phyloP scores from a whole-genome alignment of 1,140 invertebrate genomes.

The Centruroides sculpturatus region DNA sequence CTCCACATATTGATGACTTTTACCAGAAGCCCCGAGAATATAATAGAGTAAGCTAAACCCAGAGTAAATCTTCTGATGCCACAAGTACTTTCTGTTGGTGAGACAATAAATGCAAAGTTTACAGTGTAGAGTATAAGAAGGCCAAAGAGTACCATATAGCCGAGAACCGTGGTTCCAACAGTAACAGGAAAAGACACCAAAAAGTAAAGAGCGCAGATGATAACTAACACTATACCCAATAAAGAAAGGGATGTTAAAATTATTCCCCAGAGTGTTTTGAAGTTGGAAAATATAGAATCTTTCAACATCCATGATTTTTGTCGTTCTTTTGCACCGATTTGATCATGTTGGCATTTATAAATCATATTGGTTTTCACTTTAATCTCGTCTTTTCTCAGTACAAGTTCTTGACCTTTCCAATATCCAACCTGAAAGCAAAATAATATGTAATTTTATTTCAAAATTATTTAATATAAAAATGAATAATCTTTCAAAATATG shows the following conservation, averaged over 20 bases:
- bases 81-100: conserved; percentile 31
- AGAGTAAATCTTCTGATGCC: conserved; percentile 31
- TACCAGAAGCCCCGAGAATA: conserved; percentile 33
- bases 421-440: neutral
- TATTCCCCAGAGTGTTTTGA: conserved; percentile 30
- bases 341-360: too few species aligned
- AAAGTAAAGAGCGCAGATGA: conserved; percentile 34
- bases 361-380: too few species aligned
- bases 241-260: conserved; percentile 27
- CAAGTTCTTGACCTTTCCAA: too few species aligned
- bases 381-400: too few species aligned
- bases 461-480: too few species aligned
- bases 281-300: conserved; percentile 19
- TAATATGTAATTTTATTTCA: neutral
- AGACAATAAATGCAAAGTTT: conserved; percentile 35
- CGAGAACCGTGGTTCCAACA: conserved; percentile 34
- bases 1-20: conserved; percentile 34
- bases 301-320: too few species aligned
- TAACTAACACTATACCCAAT: conserved; percentile 26
- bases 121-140: conserved; percentile 32
- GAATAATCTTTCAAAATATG: too few species aligned
- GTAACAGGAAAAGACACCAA: conserved; percentile 31
- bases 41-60: conserved; percentile 32
- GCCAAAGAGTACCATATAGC: conserved; percentile 34
- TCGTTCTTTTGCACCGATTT: too few species aligned